Base-by-base conservation (phyloP, 2,888 invertebrate species). In the Zaprionus lineosus region DNA sequence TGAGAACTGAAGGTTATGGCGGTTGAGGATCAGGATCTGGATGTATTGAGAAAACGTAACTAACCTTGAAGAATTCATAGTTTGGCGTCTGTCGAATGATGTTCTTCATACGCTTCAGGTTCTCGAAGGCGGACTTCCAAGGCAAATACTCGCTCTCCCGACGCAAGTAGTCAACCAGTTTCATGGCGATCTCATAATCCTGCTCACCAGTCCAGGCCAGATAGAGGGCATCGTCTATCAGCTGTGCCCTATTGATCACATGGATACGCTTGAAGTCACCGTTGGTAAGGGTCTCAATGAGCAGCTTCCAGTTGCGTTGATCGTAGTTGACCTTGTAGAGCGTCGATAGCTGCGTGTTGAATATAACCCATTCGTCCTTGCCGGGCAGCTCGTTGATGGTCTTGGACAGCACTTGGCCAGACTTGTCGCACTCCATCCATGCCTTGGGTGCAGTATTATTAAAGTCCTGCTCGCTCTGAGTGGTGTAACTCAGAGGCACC, bases 241-340 rank as follows among this genome's bases (percentile, higher is more conserved):
- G 90, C 84, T 96, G 95, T 0, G 96, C 96, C 21, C 97, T 91
- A 75, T 95, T 96, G 52, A 95, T 90, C 2, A 91, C 90, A 8
- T 94, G 93, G 34, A 97, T 93, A 11, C 82, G 83, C 0, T 87
- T 53, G 65, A 90, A 92, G 3, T 91, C 90, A 0, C 90, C 89
- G 21, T 92, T 91, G 62, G 92, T 91, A 40, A 96, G 89, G 0
- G 93, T 91, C 1, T 90, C 74, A 1, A 88, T 89, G 7, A 96
- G 88, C 50, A 95, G 89, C 26, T 92, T 90, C 95, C 96, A 96
- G 89, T 96, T 96, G 44, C 91, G 91, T 2, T 90, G 84, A 86
- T 96, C 95, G 87, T 96, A 96, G 90, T 95, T 95, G 34, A 96
- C 93, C 59, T 94, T 93, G 89, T 94, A 95, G 0, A 93, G 91